Conservation (phyloP, 2,888 invertebrate species). For the Bugulina stolonifera region DNA sequence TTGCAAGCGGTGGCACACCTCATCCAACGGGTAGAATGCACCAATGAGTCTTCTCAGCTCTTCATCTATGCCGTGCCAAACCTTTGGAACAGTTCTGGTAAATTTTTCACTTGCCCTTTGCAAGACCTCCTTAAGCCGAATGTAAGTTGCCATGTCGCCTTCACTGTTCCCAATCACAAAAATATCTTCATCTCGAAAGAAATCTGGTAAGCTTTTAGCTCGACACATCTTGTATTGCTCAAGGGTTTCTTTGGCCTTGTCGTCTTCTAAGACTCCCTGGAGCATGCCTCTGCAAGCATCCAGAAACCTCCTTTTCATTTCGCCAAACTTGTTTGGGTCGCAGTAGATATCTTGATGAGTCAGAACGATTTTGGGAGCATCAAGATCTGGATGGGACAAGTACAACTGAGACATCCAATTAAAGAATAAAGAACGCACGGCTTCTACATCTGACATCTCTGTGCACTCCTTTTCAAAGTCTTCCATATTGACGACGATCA, state of each 20-base stretch:
- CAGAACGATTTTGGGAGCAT: neutral
- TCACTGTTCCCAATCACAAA: neutral
- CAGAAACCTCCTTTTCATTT: neutral
- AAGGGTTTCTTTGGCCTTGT: neutral
- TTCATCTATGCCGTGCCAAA: neutral
- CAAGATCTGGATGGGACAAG: neutral
- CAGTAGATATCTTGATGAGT: neutral
- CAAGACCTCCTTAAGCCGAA: neutral
- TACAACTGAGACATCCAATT: neutral
- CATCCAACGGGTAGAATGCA: neutral
- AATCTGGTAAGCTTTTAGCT: neutral
- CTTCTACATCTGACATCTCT: neutral
- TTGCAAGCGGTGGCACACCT: neutral
- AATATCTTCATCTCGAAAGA: neutral
- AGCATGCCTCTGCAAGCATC: neutral
- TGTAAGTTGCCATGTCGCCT: neutral
- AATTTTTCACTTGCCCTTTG: neutral
- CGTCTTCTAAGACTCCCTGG: neutral
- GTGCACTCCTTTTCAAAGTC: neutral
- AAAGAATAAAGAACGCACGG: neutral
- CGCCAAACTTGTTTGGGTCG: neutral
- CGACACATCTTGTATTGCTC: neutral
- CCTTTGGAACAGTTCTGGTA: neutral
- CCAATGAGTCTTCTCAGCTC: neutral
- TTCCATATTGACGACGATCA: neutral